Evolutionary conservation across 2,888 invertebrate species (phyloP).

Genomic region (Oxyteleia sp.): DNA sequence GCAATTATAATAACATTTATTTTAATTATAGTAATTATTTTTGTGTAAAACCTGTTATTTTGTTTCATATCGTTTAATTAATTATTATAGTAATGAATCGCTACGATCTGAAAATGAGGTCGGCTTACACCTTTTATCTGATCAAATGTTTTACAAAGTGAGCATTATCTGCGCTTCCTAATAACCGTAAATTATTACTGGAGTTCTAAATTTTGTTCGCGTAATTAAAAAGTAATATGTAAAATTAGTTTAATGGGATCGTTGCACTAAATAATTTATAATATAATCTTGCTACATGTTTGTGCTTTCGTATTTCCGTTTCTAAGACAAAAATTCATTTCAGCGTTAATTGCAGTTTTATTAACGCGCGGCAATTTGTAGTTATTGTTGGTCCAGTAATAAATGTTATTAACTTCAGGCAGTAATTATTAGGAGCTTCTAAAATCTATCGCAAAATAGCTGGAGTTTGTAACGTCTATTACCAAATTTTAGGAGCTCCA

Average conservation of each 20-base stretch:
- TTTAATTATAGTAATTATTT: constrained; percentile 1
- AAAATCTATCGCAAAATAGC: constrained; percentile 30
- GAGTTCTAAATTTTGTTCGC: not conserved
- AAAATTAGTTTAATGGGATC: not conserved
- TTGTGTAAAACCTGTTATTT: not conserved
- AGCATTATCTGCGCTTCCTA: constrained; percentile 10
- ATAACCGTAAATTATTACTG: constrained; percentile 9
- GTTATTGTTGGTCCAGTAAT: no score
- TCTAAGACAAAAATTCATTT: no score
- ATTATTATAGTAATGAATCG: constrained; percentile 7
- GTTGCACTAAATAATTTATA: not conserved
- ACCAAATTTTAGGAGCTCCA: constrained; percentile 29
- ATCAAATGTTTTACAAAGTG: constrained; percentile 26
- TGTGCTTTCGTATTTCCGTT: no score
- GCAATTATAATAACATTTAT: not conserved
- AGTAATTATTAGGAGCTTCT: no score
- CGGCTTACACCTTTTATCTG: constrained; percentile 12
- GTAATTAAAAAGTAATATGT: constrained; percentile 2
- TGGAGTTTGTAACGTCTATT: constrained; percentile 35
- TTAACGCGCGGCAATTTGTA: no score
- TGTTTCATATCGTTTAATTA: constrained; percentile 5
- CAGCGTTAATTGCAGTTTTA: no score
- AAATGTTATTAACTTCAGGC: no score
- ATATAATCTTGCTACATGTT: no score
- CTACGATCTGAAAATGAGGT: constrained; percentile 7